Evolutionary conservation across 2,888 invertebrate genomes (phyloP).

Genomic region (Pollenia angustigena): DNA sequence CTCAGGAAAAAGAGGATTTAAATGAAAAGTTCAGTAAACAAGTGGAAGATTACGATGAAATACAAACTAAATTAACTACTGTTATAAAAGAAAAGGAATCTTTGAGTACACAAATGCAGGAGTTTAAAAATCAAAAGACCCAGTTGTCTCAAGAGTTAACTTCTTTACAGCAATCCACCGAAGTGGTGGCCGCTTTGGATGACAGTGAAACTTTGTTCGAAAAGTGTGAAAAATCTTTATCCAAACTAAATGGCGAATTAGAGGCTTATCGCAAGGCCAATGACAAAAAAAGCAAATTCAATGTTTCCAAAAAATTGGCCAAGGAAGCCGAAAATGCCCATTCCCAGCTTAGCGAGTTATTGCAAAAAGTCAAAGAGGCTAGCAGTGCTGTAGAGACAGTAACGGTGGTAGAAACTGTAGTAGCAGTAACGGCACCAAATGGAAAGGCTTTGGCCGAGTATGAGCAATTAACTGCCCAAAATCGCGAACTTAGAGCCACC

Average conservation of each 20-base stretch:
- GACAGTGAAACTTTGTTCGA: constrained; percentile 79
- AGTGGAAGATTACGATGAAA: constrained; percentile 75
- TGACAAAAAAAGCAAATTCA: constrained; percentile 82
- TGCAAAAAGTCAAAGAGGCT: constrained; percentile 81
- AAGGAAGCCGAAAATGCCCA: constrained; percentile 83
- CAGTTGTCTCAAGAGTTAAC: constrained; percentile 80
- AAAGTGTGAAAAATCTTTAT: constrained; percentile 81
- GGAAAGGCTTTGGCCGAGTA: constrained; percentile 82
- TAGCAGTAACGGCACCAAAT: constrained; percentile 81
- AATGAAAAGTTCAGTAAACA: constrained; percentile 78
- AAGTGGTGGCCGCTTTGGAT: constrained; percentile 79
- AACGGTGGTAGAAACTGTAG: constrained; percentile 80
- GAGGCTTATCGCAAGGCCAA: constrained; percentile 83
- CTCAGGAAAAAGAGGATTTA: constrained; percentile 85
- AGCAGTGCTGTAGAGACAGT: constrained; percentile 80
- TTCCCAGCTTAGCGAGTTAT: constrained; percentile 80
- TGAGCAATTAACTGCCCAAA: constrained; percentile 81
- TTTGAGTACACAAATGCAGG: constrained; percentile 78
- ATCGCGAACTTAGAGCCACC: constrained; percentile 79
- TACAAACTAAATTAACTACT: constrained; percentile 79
- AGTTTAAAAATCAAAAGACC: constrained; percentile 77
- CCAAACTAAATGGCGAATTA: constrained; percentile 81
- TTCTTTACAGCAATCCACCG: constrained; percentile 81
- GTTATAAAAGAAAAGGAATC: constrained; percentile 84
- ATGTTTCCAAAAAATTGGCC: constrained; percentile 82